A percentile compares a stretch with the other conserved stretches of the same genome.
Evolutionary conservation across 2,888 invertebrate genomes (phyloP).

Genomic region (Tachystola acroxantha): DNA sequence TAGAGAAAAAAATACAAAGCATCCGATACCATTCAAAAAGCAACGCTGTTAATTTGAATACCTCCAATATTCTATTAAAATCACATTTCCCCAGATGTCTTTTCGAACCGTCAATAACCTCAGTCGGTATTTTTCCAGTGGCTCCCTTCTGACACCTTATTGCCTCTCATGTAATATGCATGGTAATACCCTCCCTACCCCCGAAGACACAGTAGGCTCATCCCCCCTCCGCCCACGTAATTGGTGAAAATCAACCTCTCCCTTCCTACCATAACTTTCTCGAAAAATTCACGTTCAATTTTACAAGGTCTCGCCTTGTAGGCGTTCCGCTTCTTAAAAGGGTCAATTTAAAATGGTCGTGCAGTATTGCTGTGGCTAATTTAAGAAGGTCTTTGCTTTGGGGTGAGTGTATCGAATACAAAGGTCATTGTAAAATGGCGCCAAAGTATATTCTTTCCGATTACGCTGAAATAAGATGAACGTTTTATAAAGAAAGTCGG

Average conservation of each 20-base stretch:
- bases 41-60: not conserved
- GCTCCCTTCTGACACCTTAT: slow-evolving; percentile 53
- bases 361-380: no score
- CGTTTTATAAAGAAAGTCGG: no score
- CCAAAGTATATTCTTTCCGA: no score
- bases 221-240: slow-evolving; percentile 35
- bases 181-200: slow-evolving; percentile 53
- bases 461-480: no score
- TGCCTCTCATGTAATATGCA: slow-evolving; percentile 67
- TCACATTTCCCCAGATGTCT: slow-evolving; percentile 6
- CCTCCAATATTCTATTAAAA: slow-evolving; percentile 4
- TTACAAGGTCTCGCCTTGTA: not conserved
- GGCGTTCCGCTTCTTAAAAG: no score
- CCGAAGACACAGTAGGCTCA: slow-evolving; percentile 36
- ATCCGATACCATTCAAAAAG: not conserved
- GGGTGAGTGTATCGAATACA: no score
- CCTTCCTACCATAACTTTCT: slow-evolving; percentile 18
- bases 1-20: no score
- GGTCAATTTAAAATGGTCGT: no score
- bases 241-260: slow-evolving; percentile 43
- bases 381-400: no score
- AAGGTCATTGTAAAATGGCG: no score
- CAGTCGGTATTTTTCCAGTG: slow-evolving; percentile 30
- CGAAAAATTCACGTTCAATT: slow-evolving; percentile 10
- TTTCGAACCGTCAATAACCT: slow-evolving; percentile 11